Percentiles rank a stretch among this genome's conserved stretches.
These are phyloP conservation scores for Spatulosminthurus flaviceps DNA, from an alignment of 2,888 invertebrate genomes.

Conservation along the genomic window DNA sequence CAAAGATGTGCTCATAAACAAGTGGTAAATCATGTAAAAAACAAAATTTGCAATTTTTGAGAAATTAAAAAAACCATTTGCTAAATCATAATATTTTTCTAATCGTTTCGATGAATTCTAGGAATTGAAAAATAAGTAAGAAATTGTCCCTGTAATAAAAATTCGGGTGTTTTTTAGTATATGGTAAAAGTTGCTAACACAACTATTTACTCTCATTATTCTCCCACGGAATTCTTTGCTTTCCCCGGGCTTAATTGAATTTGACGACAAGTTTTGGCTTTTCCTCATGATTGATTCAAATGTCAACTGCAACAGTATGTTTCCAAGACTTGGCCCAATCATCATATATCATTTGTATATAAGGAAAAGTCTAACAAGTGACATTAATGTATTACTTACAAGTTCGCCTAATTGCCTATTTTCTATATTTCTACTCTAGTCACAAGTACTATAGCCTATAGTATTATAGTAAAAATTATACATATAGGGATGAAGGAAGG, in stretches of 20 bases:
- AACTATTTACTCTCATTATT: not conserved
- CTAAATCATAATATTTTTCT: too few species aligned
- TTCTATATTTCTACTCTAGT: not conserved
- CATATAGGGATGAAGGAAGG: not conserved
- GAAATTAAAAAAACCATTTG: too few species aligned
- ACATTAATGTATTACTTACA: conserved; percentile 45
- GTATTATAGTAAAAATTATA: not conserved
- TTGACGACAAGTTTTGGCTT: conserved; percentile 30
- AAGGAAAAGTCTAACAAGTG: conserved; percentile 19
- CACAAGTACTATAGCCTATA: not conserved
- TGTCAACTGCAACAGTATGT: conserved; percentile 31
- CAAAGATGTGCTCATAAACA: too few species aligned
- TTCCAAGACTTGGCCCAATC: conserved; percentile 26
- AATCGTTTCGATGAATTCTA: too few species aligned
- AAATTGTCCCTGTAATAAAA: too few species aligned
- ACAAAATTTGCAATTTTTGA: too few species aligned
- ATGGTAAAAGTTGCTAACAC: not conserved
- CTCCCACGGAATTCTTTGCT: not conserved
- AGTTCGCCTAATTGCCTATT: conserved; percentile 43
- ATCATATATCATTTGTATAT: conserved; percentile 29
- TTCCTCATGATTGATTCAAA: conserved; percentile 40
- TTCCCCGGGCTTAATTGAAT: conserved; percentile 30
- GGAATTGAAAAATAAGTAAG: too few species aligned
- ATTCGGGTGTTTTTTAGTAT: too few species aligned
- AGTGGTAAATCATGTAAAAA: too few species aligned